These are phyloP conservation scores for Ctena decussata DNA, from an alignment of 2,888 invertebrate genomes.

Conservation along the genomic window DNA sequence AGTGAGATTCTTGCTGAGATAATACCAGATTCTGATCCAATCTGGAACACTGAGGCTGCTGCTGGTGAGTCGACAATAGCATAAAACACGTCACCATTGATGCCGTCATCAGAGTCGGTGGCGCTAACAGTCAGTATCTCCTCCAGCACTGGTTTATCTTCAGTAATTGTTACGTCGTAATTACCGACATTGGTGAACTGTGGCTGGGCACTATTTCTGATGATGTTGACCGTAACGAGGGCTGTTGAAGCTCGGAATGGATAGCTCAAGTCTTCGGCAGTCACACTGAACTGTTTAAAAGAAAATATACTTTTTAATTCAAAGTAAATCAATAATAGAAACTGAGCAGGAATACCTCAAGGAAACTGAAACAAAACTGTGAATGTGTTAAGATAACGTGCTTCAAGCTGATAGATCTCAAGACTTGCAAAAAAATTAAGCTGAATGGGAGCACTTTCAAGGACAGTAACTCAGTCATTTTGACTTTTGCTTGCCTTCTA, in stretches of 20 bases:
- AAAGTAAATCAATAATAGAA: no score
- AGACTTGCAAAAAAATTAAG: background rate
- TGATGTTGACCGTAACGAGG: conserved; percentile 75
- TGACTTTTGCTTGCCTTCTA: no score
- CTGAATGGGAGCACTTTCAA: no score
- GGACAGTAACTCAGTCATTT: no score
- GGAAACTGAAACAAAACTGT: no score
- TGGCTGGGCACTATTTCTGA: conserved; percentile 77
- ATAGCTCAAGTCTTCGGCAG: conserved; percentile 76
- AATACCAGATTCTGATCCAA: conserved; percentile 93
- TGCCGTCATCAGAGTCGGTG: conserved; percentile 60
- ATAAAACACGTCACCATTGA: conserved; percentile 78
- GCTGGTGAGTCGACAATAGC: conserved; percentile 64
- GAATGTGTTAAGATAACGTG: no score
- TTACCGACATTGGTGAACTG: conserved; percentile 54
- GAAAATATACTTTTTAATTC: background rate
- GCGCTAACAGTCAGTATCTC: conserved; percentile 66
- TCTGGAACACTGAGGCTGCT: conserved; percentile 92
- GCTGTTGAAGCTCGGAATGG: conserved; percentile 70
- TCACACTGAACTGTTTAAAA: conserved; percentile 72
- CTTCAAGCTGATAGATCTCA: no score
- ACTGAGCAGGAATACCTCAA: no score
- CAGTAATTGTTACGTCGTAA: conserved; percentile 70
- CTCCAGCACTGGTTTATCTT: conserved; percentile 66
- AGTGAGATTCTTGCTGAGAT: conserved; percentile 77